A percentile compares a stretch with the other conserved stretches of the same genome.
Conservation (phyloP, 2,888 invertebrate genomes). For the Pseudococcus viburni region DNA sequence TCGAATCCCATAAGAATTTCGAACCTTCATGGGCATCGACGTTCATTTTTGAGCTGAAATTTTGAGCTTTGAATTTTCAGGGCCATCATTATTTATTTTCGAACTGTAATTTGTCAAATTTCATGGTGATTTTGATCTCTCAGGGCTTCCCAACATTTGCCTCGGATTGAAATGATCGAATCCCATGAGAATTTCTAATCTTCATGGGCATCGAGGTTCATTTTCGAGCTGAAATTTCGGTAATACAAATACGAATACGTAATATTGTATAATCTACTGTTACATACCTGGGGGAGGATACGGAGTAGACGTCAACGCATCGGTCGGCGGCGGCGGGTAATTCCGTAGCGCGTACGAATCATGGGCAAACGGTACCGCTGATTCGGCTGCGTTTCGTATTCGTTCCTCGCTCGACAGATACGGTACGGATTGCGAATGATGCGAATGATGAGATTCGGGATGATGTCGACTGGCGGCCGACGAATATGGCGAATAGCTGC, state of each 20-base stretch:
- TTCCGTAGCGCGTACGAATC: constrained; percentile 79
- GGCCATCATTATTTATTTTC: too few relatives aligned
- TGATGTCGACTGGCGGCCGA: constrained; percentile 75
- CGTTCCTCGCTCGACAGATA: constrained; percentile 77
- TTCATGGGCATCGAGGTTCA: too few relatives aligned
- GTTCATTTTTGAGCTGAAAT: too few relatives aligned
- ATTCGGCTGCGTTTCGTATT: constrained; percentile 76
- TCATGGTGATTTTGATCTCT: too few relatives aligned
- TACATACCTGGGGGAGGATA: constrained; percentile 84
- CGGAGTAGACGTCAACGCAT: constrained; percentile 78
- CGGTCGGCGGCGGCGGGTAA: constrained; percentile 81
- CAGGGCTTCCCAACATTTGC: too few relatives aligned
- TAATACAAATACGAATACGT: background rate
- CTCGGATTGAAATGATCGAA: too few relatives aligned
- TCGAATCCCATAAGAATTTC: too few relatives aligned
- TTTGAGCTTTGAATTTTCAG: too few relatives aligned
- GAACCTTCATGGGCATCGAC: too few relatives aligned
- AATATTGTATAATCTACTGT: background rate
- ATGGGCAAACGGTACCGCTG: constrained; percentile 70
- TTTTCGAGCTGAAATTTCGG: too few relatives aligned
- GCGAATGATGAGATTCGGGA: constrained; percentile 76
- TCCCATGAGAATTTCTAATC: too few relatives aligned
- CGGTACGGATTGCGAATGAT: constrained; percentile 75
- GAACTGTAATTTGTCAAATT: too few relatives aligned
- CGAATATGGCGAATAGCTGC: constrained; percentile 80